These are phyloP conservation scores for Hirtodrosophila alboralis DNA, from an alignment of 2,888 invertebrate species.

Conservation along the genomic window DNA sequence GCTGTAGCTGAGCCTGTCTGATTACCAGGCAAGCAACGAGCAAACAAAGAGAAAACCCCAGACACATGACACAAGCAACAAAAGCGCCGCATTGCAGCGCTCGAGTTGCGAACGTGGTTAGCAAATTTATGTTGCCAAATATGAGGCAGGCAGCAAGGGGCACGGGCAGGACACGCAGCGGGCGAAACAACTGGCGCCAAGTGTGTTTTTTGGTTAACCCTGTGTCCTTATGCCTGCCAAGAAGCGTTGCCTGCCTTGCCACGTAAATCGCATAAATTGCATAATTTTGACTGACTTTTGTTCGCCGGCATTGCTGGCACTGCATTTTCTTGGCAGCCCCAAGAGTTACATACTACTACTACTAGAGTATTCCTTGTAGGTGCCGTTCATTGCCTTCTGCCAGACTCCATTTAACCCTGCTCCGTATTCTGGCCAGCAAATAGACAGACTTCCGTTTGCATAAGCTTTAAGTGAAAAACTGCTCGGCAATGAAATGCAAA, in stretches of 20 bases:
- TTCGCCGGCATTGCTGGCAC: constrained; percentile 65
- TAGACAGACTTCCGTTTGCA: constrained; percentile 38
- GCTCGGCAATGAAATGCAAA: constrained; percentile 20
- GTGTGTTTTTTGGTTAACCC: constrained; percentile 74
- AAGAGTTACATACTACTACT: constrained; percentile 1
- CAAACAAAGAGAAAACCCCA: constrained; percentile 49
- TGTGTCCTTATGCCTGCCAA: constrained; percentile 55
- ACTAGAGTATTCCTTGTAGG: constrained; percentile 64
- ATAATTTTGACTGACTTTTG: constrained; percentile 79
- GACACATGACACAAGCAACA: constrained; percentile 63
- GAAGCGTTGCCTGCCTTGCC: constrained; percentile 47
- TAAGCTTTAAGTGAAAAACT: constrained; percentile 51
- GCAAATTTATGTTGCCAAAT: constrained; percentile 74
- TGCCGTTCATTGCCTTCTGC: constrained; percentile 64
- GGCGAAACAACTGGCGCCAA: constrained; percentile 66
- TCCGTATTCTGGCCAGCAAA: constrained; percentile 5
- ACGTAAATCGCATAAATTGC: constrained; percentile 81
- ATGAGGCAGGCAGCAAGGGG: constrained; percentile 33
- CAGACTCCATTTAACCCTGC: constrained; percentile 20
- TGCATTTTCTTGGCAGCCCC: constrained; percentile 67
- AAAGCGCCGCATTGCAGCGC: constrained; percentile 63
- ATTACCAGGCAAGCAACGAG: constrained; percentile 20
- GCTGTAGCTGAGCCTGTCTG: constrained; percentile 24
- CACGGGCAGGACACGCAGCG: constrained; percentile 16
- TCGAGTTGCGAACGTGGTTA: constrained; percentile 70